Evolutionary conservation across 2,113 vertebrate genomes (phyloP).

Genomic region (Amphiprion ocellaris): DNA sequence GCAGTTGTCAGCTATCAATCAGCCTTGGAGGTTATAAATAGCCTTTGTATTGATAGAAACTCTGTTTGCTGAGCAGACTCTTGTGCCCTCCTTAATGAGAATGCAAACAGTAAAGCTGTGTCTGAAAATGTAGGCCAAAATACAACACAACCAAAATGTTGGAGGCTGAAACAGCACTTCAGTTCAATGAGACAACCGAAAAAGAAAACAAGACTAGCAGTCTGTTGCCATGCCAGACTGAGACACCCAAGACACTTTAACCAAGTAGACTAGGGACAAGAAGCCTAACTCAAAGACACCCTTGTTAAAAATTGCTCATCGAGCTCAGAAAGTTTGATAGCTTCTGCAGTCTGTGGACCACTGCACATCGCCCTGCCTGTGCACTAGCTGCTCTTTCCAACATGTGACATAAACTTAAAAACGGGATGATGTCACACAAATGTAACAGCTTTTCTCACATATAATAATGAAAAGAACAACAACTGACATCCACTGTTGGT

Average conservation of each 20-base stretch:
- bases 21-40: conserved; percentile 61
- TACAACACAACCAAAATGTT: conserved; percentile 14
- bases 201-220: background rate
- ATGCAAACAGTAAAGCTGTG: conserved; percentile 27
- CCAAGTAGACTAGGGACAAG: background rate
- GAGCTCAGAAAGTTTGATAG: too few relatives aligned
- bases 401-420: background rate
- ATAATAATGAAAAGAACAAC: too few relatives aligned
- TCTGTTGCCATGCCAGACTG: background rate
- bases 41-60: conserved; percentile 50
- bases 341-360: background rate
- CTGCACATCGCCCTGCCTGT: background rate
- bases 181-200: background rate
- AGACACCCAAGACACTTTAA: background rate
- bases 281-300: too few relatives aligned
- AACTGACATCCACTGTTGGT: too few relatives aligned
- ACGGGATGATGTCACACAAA: too few relatives aligned
- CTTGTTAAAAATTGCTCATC: too few relatives aligned
- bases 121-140: conserved; percentile 54
- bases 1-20: conserved; percentile 58
- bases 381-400: background rate
- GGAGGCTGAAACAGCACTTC: conserved; percentile 6
- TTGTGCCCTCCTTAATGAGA: conserved; percentile 62
- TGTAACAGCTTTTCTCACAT: too few relatives aligned
- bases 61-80: conserved; percentile 43